Evolutionary conservation across 1,140 invertebrate genomes (phyloP), one percentile per base, ranked within the genome.

Genomic region (Pseudomyrmex concolor): DNA sequence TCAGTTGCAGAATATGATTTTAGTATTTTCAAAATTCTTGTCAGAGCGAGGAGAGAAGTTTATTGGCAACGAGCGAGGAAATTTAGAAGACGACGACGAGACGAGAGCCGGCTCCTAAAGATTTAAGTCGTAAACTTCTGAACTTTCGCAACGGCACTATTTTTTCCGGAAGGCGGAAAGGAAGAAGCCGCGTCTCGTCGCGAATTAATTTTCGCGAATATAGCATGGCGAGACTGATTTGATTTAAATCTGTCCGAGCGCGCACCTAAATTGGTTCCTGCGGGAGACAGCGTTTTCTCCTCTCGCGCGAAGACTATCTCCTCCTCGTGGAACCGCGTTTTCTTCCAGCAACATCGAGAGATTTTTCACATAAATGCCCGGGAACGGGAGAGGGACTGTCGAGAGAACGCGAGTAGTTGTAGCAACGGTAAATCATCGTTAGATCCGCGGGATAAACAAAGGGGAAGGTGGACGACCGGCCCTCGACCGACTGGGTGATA

Each of bases 391-490:
- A 72, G n/a, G 45, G 62, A 70, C 70, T 17, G 83, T 55, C 45
- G 83, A 12, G 83, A 12, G 50, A 17, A 72, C 67, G 59, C 45
- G 22, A 17, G 71, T 55, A 78, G 48, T 84, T 78, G 67, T 74
- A 73, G 64, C 51, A 62, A 71, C 80, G 86, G 84, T 91, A 93
- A 93, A 93, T 91, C 90, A 90, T 91, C 85, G 90, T 92, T 92
- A 91, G 88, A 91, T 92, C 87, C 89, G 73, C 45, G 85, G 87
- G 86, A 89, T 90, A 91, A 92, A 91, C 86, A 92, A 89, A 91
- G 89, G 64, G 51, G 77, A 85, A 62, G 82, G 63, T 71, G 76
- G 77, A 34, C 45, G 71, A 34, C 57, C 59, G 83, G 64, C 62
- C 25, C 64, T 77, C 45, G 25, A 68, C 62, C 22, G 51, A 81